phyloP scores from a whole-genome alignment of 2,113 vertebrate genomes.

The Neolamprologus caudopunctatus region DNA sequence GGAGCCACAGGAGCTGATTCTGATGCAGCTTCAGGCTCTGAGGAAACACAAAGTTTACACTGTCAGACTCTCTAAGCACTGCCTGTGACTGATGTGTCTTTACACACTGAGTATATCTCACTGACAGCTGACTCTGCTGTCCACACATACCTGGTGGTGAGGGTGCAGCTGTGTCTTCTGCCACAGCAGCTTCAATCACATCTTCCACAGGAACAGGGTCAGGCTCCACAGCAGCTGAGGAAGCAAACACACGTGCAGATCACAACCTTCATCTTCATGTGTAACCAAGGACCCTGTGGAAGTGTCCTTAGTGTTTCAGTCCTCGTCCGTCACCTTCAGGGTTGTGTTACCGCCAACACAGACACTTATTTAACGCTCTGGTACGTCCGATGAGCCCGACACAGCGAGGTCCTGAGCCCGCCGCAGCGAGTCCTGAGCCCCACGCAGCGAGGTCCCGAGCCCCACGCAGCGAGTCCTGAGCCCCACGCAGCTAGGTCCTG shows the following conservation, averaged over 20 bases:
- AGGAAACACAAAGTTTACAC: background rate
- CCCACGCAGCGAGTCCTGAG: accelerated
- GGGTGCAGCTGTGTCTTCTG: background rate
- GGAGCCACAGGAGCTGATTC: background rate
- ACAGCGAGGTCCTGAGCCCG: accelerated
- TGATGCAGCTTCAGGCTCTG: slow-evolving; percentile 4
- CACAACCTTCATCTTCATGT: background rate
- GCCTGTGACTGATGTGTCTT: background rate
- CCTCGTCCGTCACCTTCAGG: background rate
- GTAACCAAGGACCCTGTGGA: background rate
- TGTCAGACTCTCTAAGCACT: background rate
- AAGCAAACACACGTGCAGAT: background rate
- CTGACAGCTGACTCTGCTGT: background rate
- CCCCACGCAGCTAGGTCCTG: accelerated
- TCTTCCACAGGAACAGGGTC: slow-evolving; percentile 41
- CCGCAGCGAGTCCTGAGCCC: no score
- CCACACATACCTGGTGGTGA: slow-evolving; percentile 28
- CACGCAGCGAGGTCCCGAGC: accelerated
- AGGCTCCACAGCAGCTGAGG: slow-evolving; percentile 30
- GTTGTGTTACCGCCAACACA: background rate
- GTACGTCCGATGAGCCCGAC: accelerated
- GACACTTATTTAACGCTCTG: background rate
- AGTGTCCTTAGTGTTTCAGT: background rate
- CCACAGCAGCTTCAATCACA: slow-evolving; percentile 9
- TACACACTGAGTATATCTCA: background rate